Evolutionary conservation across 2,113 vertebrate genomes (phyloP).

Genomic region (Caloenas nicobarica): DNA sequence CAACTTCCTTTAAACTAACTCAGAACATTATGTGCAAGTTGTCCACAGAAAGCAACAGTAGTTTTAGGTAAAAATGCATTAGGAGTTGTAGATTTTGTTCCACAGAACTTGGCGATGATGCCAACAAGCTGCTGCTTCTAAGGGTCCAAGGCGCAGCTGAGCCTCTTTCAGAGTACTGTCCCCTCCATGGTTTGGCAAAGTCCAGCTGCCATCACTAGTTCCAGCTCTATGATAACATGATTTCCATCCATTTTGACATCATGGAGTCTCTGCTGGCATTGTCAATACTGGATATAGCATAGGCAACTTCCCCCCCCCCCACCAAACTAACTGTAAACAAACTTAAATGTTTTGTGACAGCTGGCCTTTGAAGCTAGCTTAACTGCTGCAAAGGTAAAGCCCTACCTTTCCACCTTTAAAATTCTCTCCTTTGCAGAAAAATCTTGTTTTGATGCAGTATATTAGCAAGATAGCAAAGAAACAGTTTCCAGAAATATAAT

Average conservation of each 20-base stretch:
- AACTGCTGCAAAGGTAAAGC: not conserved
- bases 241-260: not conserved
- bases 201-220: not conserved
- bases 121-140: not conserved
- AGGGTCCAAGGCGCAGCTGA: not conserved
- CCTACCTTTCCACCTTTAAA: not conserved
- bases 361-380: not conserved
- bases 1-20: not conserved
- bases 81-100: not conserved
- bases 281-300: not conserved
- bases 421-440: not conserved
- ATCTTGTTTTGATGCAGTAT: not conserved
- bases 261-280: not conserved
- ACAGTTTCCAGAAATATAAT: not conserved
- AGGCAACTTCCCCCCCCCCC: accelerated
- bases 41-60: not conserved
- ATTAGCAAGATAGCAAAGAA: not conserved
- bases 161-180: not conserved
- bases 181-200: not conserved
- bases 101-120: not conserved
- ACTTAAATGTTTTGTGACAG: not conserved
- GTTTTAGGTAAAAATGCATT: not conserved
- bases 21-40: not conserved
- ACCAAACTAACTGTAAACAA: not conserved
- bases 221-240: not conserved